Evolutionary conservation across 2,797 vertebrate species (phyloP), one percentile per base, ranked within the genome.

Genomic region (Arrhamphus sclerolepis): DNA sequence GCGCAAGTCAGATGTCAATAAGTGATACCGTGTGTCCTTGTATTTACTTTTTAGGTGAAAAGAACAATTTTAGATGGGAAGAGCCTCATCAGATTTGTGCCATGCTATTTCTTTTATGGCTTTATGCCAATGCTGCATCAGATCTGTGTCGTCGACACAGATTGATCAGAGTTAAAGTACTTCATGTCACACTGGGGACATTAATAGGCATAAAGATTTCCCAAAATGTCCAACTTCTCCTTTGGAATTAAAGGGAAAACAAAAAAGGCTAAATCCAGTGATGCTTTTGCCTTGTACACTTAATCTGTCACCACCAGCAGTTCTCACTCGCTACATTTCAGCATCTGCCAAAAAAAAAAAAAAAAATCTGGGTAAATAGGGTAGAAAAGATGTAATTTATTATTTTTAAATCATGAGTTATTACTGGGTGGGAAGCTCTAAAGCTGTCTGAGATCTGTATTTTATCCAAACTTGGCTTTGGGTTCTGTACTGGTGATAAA

Each of bases 321-420:
- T 34, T 34, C 8, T 34, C 31, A 11, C 29, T 42, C 57, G 20
- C 43, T 56, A 51, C 40, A 70, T 72, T 18, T 63, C 70, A 84
- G 74, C 79, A 66, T 82, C 82, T 79, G 62, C 80, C 78, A 80
- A 86, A 89, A n/a, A n/a, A n/a, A n/a, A n/a, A n/a, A n/a, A n/a
- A n/a, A n/a, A n/a, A n/a, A 78, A 61, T 39, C 34, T 56, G 77
- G 48, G 59, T 76, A 61, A 80, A 68, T 62, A 1, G 1, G 43
- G 20, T n/a, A 56, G 22, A 62, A 51, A 59, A 38, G n/a, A 28
- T n/a, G n/a, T n/a, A n/a, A n/a, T 62, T 79, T 54, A 7, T 42
- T 86, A 80, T 91, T 90, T 90, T 88, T 91, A 88, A 89, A 87
- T 88, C 82, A 82, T 59, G 19, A 70, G 63, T 82, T 81, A 66